Evolutionary conservation across 1,140 invertebrate species (phyloP), one percentile per base, ranked within the genome.

Genomic region (Drosophila biarmipes): DNA sequence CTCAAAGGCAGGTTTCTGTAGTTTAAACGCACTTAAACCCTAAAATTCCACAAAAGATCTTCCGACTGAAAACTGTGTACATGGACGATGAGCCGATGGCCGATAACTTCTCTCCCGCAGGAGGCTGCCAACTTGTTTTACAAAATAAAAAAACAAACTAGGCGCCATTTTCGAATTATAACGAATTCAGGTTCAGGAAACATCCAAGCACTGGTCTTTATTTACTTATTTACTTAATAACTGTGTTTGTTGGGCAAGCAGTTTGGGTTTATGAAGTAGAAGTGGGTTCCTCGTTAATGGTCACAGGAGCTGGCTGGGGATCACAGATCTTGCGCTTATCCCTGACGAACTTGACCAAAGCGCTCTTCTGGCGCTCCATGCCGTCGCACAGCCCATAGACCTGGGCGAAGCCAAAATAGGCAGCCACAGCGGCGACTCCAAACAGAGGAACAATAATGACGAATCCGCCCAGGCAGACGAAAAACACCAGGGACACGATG

Each of bases 381-480:
- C 58, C 72, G 12, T 56, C 78, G 24, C 74, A 78, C 5, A 85
- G 52, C 4, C 68, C 69, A 19, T 73, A 85, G 0, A 91, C 56
- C 8, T 90, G 82, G 6, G 80, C 27, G 4, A 92, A 80, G 4
- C 89, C 91, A 42, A 92, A 90, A 53, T 91, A 90, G 1, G 78
- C 82, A 31, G 76, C 57, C 8, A 89, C 43, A 12, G 68, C 67
- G 21, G 80, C 58, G 14, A 68, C 45, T n/a, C 61, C 76, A 17
- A 92, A 77, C 4, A 91, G 17, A 0, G 79, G 34, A 17, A 89
- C 46, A 2, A 86, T 56, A 6, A 92, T 46, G 2, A 54, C 48
- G 19, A 92, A 54, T 4, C 80, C 72, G n/a, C 77, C 90, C 3
- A 92, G 53, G 12, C 85, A 91, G 12, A 72, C 89, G 24, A 87